Conservation (phyloP, 2,888 invertebrate species). For the Helicoverpa assulta region DNA sequence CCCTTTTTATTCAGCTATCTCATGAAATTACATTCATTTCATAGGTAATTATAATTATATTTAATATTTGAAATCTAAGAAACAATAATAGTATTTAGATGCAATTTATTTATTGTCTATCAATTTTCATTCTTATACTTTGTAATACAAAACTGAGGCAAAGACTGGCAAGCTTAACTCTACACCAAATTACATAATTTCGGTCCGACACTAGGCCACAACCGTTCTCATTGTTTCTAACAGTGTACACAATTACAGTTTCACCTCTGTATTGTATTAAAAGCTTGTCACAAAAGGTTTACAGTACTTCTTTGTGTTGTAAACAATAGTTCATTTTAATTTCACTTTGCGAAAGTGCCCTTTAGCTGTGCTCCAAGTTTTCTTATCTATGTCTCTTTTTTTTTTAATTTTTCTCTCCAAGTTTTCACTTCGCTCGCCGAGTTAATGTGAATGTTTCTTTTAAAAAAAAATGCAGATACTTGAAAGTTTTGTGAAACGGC, state of each 20-base stretch:
- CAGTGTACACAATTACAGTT: constrained; percentile 23
- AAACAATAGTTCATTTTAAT: constrained; percentile 73
- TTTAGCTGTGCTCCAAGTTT: constrained; percentile 50
- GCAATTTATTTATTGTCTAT: too few species aligned
- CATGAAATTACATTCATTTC: too few species aligned
- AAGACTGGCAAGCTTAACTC: not conserved
- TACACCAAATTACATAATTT: not conserved
- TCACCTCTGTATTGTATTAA: constrained; percentile 3
- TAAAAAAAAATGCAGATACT: constrained; percentile 46
- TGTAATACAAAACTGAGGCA: not conserved
- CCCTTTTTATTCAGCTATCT: not conserved
- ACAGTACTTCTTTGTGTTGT: constrained; percentile 64
- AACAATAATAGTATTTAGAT: too few species aligned
- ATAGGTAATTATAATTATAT: too few species aligned
- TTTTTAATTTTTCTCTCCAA: constrained; percentile 36
- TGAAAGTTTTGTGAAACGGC: constrained; percentile 36
- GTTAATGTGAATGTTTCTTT: constrained; percentile 45
- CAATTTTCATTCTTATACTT: not conserved
- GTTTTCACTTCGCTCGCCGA: constrained; percentile 40
- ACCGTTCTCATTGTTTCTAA: not conserved
- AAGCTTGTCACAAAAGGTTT: constrained; percentile 37
- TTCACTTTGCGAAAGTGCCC: constrained; percentile 63
- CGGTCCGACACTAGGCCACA: not conserved
- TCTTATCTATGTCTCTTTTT: constrained; percentile 57
- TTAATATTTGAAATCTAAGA: too few species aligned